These are phyloP conservation scores for Chloroceryle inda DNA, from an alignment of 2,797 vertebrate species.

Conservation along the genomic window DNA sequence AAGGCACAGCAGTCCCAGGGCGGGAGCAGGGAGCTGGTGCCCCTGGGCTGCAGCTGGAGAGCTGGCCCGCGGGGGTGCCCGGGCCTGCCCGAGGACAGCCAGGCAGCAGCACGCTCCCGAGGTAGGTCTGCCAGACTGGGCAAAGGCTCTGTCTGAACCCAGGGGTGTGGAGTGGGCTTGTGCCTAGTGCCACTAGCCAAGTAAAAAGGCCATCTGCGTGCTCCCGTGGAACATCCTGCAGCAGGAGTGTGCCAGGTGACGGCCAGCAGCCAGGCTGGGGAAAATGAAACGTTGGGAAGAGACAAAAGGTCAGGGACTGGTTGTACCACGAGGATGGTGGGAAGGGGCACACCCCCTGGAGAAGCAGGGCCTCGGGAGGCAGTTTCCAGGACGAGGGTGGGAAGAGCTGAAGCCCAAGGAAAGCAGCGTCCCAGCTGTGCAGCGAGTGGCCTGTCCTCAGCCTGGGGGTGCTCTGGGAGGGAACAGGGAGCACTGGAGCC, in stretches of 20 bases:
- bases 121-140: rapidly evolving
- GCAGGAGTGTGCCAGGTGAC: too few species aligned
- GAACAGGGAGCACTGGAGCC: background rate
- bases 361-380: too few species aligned
- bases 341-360: too few species aligned
- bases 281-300: rapidly evolving
- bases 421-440: background rate
- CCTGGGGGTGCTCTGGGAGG: background rate
- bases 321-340: too few species aligned
- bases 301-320: background rate
- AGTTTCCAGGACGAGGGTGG: rapidly evolving
- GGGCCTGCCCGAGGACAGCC: rapidly evolving
- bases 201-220: background rate
- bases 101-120: background rate
- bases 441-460: too few species aligned
- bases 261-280: too few species aligned
- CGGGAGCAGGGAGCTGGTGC: too few species aligned
- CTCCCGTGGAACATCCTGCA: too few species aligned
- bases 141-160: background rate
- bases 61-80: background rate
- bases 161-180: background rate
- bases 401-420: background rate
- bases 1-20: too few species aligned
- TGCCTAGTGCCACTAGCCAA: rapidly evolving
- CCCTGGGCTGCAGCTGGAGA: background rate